Percentiles rank a stretch among this genome's conserved stretches.
These are phyloP conservation scores for Oxygymnocypris stewartii DNA, from an alignment of 2,113 vertebrate species.

Conservation along the genomic window DNA sequence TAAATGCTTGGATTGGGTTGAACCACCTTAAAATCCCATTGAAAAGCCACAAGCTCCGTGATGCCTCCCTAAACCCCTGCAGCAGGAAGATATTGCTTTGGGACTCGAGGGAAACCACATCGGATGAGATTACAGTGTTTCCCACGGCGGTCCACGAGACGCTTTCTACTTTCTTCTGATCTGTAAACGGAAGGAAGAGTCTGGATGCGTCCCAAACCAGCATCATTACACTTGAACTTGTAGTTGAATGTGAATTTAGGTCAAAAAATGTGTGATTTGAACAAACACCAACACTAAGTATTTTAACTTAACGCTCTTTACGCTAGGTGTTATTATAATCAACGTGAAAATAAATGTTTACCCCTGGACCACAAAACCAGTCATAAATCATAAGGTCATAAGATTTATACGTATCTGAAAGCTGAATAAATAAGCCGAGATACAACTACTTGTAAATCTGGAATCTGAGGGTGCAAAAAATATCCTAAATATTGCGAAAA, in stretches of 20 bases:
- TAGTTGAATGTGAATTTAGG: neutral
- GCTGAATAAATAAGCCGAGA: too few relatives aligned
- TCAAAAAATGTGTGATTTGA: neutral
- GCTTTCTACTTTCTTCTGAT: neutral
- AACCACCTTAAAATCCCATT: neutral
- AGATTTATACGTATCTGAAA: too few relatives aligned
- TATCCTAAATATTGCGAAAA: too few relatives aligned
- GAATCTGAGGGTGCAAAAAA: too few relatives aligned
- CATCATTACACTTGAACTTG: neutral
- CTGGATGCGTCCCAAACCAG: neutral
- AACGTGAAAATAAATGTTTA: too few relatives aligned
- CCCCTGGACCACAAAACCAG: too few relatives aligned
- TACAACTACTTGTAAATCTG: too few relatives aligned
- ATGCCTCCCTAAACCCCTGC: constrained; percentile 1
- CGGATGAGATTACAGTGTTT: constrained; percentile 39
- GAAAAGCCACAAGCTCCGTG: neutral
- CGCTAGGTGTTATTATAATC: too few relatives aligned
- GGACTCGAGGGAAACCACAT: constrained; percentile 40
- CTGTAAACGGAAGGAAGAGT: constrained; percentile 3
- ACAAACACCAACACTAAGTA: neutral
- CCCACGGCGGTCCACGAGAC: neutral
- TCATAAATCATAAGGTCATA: too few relatives aligned
- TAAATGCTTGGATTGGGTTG: neutral
- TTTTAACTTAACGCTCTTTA: neutral
- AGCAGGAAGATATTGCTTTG: constrained; percentile 7